Evolutionary conservation across 2,797 vertebrate genomes (phyloP).

Genomic region (Macropodus opercularis): DNA sequence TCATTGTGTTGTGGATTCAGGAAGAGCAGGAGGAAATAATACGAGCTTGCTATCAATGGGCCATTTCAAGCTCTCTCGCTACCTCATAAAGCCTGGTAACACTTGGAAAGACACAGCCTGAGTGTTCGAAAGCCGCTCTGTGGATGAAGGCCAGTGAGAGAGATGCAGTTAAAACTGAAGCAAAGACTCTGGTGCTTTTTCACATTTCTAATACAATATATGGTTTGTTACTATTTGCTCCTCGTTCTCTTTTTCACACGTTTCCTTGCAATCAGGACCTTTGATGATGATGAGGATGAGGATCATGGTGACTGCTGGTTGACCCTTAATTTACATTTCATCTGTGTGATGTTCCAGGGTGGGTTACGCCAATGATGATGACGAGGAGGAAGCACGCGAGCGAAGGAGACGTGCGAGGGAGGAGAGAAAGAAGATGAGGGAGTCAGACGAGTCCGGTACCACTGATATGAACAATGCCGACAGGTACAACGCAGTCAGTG

Average conservation of each 20-base stretch:
- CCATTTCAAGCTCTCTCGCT: slow-evolving; percentile 58
- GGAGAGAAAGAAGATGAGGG: slow-evolving; percentile 88
- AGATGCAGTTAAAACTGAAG: slow-evolving; percentile 7
- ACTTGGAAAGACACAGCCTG: slow-evolving; percentile 40
- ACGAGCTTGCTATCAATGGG: slow-evolving; percentile 62
- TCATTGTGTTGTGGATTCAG: slow-evolving; percentile 57
- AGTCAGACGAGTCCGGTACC: slow-evolving; percentile 80
- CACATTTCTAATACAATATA: neutral
- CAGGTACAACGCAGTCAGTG: slow-evolving; percentile 77
- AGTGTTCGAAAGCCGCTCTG: slow-evolving; percentile 7
- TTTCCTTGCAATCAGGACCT: neutral
- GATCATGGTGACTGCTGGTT: too few species aligned
- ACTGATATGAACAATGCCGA: slow-evolving; percentile 79
- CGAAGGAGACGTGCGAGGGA: slow-evolving; percentile 89
- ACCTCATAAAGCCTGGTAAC: slow-evolving; percentile 62
- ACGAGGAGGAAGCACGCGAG: slow-evolving; percentile 92
- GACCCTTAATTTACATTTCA: too few species aligned
- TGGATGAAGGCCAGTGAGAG: slow-evolving; percentile 26
- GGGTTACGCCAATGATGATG: slow-evolving; percentile 84
- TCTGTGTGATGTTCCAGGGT: slow-evolving; percentile 73
- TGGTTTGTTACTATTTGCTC: neutral
- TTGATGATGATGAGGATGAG: too few species aligned
- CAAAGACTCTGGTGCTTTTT: neutral
- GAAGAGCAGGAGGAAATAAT: slow-evolving; percentile 64
- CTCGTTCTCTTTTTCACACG: neutral